phyloP scores from a whole-genome alignment of 2,113 vertebrate species.

The Otolemur garnettii region DNA sequence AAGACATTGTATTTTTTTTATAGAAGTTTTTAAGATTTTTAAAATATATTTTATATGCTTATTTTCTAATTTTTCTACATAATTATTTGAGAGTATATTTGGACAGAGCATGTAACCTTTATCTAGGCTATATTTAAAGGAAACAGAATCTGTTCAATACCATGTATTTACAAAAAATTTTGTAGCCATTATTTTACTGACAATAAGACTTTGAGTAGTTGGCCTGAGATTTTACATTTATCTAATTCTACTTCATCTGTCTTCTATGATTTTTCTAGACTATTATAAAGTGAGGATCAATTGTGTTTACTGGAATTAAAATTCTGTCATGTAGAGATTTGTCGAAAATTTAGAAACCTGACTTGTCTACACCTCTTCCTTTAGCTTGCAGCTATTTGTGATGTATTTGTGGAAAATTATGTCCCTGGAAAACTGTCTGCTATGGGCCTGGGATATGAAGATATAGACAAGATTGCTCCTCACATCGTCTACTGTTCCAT shows the following conservation, averaged over 20 bases:
- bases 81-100: constrained; percentile 38
- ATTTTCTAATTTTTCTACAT: constrained; percentile 44
- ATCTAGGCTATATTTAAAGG: background rate
- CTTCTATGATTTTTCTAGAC: constrained; percentile 46
- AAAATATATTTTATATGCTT: constrained; percentile 14
- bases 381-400: constrained; percentile 93
- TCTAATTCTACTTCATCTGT: constrained; percentile 6
- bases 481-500: constrained; percentile 96
- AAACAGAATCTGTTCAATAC: constrained; percentile 6
- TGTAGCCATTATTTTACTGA: constrained; percentile 31
- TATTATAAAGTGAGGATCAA: background rate
- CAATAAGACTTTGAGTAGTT: constrained; percentile 4
- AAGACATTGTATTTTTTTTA: background rate
- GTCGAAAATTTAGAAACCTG: constrained; percentile 60
- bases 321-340: constrained; percentile 39
- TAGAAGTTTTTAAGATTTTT: constrained; percentile 40
- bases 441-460: constrained; percentile 93
- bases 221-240: background rate
- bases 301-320: constrained; percentile 70
- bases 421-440: constrained; percentile 93
- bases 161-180: background rate
- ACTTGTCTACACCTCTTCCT: constrained; percentile 74
- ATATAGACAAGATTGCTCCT: constrained; percentile 90
- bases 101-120: background rate
- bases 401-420: constrained; percentile 97